Conservation (phyloP, 2,797 vertebrate genomes). For the Leptoclinus maculatus region DNA sequence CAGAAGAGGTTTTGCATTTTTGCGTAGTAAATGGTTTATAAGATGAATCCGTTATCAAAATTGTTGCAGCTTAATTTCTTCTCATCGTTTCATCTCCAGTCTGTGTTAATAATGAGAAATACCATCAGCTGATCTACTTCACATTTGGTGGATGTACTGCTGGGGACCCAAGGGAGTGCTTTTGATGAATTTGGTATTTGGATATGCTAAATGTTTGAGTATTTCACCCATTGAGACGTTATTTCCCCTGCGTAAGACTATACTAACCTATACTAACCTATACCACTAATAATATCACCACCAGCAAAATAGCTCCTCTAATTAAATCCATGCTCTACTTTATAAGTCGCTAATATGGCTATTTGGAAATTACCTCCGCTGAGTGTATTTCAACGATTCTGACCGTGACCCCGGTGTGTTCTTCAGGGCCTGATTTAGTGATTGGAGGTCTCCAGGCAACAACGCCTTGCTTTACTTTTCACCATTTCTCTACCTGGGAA, state of each 20-base stretch:
- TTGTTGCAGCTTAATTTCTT: not conserved
- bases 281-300: too few relatives aligned
- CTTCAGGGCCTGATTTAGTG: not conserved
- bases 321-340: too few relatives aligned
- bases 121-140: not conserved
- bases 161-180: not conserved
- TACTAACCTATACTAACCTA: too few relatives aligned
- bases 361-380: not conserved
- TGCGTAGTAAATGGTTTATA: fast-evolving
- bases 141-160: not conserved
- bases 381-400: not conserved
- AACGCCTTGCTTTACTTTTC: not conserved
- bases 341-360: too few relatives aligned
- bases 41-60: not conserved
- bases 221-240: not conserved
- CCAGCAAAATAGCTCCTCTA: too few relatives aligned
- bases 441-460: not conserved
- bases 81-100: not conserved
- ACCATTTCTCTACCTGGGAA: too few relatives aligned
- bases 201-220: not conserved
- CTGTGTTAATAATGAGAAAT: not conserved
- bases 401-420: not conserved
- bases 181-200: not conserved
- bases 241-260: too few relatives aligned
- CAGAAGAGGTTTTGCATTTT: not conserved